These are phyloP conservation scores for Crematogaster levior DNA, from an alignment of 2,888 invertebrate species.

Conservation along the genomic window DNA sequence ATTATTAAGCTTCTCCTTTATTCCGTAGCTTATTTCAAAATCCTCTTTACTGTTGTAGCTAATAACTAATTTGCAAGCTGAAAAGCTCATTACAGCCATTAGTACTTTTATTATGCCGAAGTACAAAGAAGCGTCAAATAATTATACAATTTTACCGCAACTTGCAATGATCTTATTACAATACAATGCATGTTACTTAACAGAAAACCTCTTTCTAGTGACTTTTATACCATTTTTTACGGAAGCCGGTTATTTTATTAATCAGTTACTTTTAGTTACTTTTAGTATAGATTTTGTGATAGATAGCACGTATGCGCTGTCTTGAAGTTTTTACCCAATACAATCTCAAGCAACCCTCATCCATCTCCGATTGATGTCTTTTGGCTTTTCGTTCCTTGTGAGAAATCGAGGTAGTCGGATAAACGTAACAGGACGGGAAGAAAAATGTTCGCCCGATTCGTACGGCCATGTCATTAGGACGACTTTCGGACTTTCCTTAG, in stretches of 20 bases:
- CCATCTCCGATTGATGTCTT: background rate
- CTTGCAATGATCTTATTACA: background rate
- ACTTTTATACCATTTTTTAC: background rate
- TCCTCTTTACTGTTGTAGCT: conserved; percentile 33
- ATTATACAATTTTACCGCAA: conserved; percentile 1
- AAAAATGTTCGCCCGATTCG: conserved; percentile 20
- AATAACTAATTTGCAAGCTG: conserved; percentile 31
- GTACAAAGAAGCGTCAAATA: conserved; percentile 5
- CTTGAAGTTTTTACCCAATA: background rate
- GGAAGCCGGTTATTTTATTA: no score
- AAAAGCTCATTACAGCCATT: conserved; percentile 30
- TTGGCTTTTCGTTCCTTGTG: background rate
- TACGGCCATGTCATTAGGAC: background rate
- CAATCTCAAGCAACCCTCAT: background rate
- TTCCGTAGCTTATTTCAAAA: conserved; percentile 37
- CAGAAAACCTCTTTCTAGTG: background rate
- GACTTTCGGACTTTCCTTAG: conserved; percentile 25
- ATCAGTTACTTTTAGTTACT: background rate
- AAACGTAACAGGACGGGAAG: conserved; percentile 8
- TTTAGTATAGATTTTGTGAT: background rate
- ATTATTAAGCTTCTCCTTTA: conserved; percentile 14
- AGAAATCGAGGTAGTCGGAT: conserved; percentile 30
- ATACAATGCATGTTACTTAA: background rate
- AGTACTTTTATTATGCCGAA: conserved; percentile 14
- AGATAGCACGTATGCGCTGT: background rate